A percentile compares a stretch with the other conserved stretches of the same genome.
phyloP scores from a whole-genome alignment of 2,113 vertebrate genomes.

The Halcyon senegalensis region DNA sequence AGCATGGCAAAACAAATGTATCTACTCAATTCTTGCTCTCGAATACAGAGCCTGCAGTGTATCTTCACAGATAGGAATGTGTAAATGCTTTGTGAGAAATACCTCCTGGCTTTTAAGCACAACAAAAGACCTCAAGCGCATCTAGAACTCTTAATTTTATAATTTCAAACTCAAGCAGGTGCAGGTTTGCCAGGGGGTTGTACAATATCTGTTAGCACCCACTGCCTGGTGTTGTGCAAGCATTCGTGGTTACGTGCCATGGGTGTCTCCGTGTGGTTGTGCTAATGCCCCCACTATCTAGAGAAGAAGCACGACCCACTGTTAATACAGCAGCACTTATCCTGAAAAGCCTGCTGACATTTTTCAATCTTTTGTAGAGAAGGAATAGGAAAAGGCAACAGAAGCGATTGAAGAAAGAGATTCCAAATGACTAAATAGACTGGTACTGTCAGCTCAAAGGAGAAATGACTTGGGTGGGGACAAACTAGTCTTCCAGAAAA shows the following conservation, averaged over 20 bases:
- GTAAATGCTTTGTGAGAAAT: neutral
- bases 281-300: neutral
- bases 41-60: neutral
- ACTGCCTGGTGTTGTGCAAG: neutral
- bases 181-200: neutral
- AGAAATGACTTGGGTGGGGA: neutral
- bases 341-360: neutral
- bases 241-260: neutral
- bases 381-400: neutral
- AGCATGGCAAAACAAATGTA: neutral
- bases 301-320: neutral
- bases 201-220: neutral
- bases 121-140: neutral
- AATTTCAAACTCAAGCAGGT: neutral
- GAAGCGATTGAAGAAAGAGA: neutral
- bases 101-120: neutral
- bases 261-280: neutral
- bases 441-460: neutral
- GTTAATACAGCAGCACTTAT: neutral
- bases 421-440: neutral
- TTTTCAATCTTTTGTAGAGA: neutral
- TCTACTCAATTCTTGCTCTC: accelerated
- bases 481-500: neutral
- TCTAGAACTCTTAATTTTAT: neutral
- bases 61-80: neutral